A percentile compares a stretch with the other conserved stretches of the same genome.
Conservation (phyloP, 2,888 invertebrate species). For the Nomada hirtipes region DNA sequence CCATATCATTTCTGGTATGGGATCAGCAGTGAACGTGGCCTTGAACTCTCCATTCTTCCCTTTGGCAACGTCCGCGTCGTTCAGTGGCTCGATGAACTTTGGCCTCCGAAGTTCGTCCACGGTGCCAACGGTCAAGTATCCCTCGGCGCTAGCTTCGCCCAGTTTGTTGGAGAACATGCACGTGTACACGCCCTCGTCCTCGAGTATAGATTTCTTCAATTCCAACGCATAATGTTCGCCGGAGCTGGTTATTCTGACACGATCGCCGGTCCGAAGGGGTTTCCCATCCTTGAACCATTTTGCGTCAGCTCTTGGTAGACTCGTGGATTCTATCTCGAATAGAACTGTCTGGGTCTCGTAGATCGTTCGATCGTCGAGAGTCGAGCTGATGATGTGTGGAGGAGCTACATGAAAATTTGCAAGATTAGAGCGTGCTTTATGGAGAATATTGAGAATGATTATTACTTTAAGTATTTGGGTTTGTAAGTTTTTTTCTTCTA, state of each 20-base stretch:
- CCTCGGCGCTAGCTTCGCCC: conserved; percentile 91
- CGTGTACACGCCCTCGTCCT: conserved; percentile 93
- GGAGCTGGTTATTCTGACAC: conserved; percentile 71
- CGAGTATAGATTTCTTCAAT: conserved; percentile 88
- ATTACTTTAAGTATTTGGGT: neutral
- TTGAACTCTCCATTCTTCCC: conserved; percentile 88
- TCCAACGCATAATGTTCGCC: conserved; percentile 90
- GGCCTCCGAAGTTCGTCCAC: conserved; percentile 92
- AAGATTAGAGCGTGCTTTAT: neutral
- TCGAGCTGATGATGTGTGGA: conserved; percentile 90
- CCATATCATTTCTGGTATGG: conserved; percentile 95
- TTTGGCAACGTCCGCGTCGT: conserved; percentile 90
- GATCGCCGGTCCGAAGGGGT: conserved; percentile 88
- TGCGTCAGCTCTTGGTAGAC: conserved; percentile 91
- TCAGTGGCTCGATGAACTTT: conserved; percentile 88
- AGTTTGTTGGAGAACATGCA: conserved; percentile 93
- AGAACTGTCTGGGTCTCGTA: conserved; percentile 93
- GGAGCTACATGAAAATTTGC: conserved; percentile 85
- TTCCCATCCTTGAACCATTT: conserved; percentile 92
- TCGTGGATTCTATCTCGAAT: conserved; percentile 92
- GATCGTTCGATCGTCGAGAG: conserved; percentile 90
- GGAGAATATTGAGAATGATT: neutral
- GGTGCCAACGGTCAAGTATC: conserved; percentile 90
- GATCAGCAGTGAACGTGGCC: conserved; percentile 94
- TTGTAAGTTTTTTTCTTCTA: too few relatives aligned